Evolutionary conservation across 2,888 invertebrate genomes (phyloP), one percentile per base, ranked within the genome.

Genomic region (Epinotia bilunana): DNA sequence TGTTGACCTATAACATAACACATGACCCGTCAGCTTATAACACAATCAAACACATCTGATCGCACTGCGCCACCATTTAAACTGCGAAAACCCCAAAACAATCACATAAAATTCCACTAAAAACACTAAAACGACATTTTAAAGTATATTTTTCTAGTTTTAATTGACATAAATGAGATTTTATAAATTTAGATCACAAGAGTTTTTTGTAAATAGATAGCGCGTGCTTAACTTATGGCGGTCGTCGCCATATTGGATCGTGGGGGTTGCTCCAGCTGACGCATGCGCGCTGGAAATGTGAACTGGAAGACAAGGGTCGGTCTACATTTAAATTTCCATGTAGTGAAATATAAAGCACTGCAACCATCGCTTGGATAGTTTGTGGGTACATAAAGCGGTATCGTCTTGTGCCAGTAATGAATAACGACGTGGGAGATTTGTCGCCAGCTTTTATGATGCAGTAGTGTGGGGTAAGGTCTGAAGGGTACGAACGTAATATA

Each of bases 161-260:
- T 75, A 71, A 72, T 72, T 72, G 76, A 72, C 61, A n/a, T 57
- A 11, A 63, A 23, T 39, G n/a, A 63, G 55, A 49, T 58, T 33
- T 69, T 69, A 18, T 43, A 0, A 61, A 71, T 61, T 60, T 65
- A 5, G 64, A 71, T 18, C 61, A 65, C 71, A 46, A 43, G 74
- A 39, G 33, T 39, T 60, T 65, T 55, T 68, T 86, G 86, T 87
- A 88, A 91, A 91, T 88, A 91, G 79, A 83, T 79, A 83, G 86
- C 89, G 92, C 92, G 93, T 93, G 92, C 86, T 89, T 82, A 83
- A 86, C 86, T 88, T 86, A 86, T 91, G 93, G 92, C 92, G 92
- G 85, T 81, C 87, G 88, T 78, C 92, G 93, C 93, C 93, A 93
- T 93, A 92, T 93, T 93, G 92, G 87, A 89, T 89, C 82, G 83